Evolutionary conservation across 2,797 vertebrate genomes (phyloP).

Genomic region (Mormyrus hasselquistii): DNA sequence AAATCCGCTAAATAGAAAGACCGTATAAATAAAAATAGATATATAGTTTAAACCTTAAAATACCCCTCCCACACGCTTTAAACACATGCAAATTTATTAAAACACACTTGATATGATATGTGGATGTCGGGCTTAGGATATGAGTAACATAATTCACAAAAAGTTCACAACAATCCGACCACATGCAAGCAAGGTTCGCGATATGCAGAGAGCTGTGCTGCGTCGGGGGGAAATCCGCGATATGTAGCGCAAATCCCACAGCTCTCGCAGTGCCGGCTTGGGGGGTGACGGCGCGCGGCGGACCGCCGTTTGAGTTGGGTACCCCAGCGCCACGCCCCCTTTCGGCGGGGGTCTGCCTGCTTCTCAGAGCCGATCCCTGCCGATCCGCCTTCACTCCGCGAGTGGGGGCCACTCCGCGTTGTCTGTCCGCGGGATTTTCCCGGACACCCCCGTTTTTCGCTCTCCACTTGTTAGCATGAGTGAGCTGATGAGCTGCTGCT

Average conservation of each 20-base stretch:
- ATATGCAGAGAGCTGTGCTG: neutral
- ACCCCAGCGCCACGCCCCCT: constrained; percentile 28
- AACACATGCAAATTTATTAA: neutral
- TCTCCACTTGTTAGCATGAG: constrained; percentile 56
- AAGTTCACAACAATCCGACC: neutral
- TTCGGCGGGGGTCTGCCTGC: constrained; percentile 54
- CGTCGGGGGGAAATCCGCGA: too few relatives aligned
- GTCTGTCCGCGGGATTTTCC: neutral
- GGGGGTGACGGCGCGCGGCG: constrained; percentile 15
- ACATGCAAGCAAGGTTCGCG: neutral
- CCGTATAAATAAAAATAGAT: too few relatives aligned
- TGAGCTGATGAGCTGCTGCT: constrained; percentile 47
- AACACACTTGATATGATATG: neutral
- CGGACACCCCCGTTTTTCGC: neutral
- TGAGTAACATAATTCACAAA: neutral
- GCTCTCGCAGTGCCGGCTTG: neutral
- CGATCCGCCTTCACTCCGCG: constrained; percentile 62
- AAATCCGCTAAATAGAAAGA: too few relatives aligned
- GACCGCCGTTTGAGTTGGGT: constrained; percentile 37
- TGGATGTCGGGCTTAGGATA: neutral
- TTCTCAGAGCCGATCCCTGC: constrained; percentile 62
- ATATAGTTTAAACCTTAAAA: too few relatives aligned
- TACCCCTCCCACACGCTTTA: too few relatives aligned
- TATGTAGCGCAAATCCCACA: neutral
- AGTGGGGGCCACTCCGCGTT: constrained; percentile 47